Conservation (phyloP, 2,113 vertebrate species). For the Amblyornis subalaris region DNA sequence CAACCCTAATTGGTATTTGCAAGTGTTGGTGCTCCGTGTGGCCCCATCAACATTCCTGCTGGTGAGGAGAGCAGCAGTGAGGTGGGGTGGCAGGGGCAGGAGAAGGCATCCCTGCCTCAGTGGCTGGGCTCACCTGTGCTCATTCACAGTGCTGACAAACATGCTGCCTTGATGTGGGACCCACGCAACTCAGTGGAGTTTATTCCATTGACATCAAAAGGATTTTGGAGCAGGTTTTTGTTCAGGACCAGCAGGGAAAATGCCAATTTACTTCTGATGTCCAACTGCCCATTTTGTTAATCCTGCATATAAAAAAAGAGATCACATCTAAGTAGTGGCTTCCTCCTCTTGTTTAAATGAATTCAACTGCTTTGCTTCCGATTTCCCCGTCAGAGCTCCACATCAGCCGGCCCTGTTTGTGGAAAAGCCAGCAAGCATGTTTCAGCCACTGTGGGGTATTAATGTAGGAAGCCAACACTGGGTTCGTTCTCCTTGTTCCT, state of each 20-base stretch:
- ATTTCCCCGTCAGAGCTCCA: neutral
- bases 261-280: neutral
- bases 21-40: rapidly evolving
- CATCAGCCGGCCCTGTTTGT: neutral
- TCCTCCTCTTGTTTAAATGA: neutral
- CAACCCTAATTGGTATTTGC: neutral
- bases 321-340: neutral
- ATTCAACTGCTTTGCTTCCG: neutral
- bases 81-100: neutral
- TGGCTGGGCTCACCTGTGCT: neutral
- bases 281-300: neutral
- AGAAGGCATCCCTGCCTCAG: neutral
- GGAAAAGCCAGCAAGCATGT: neutral
- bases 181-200: rapidly evolving
- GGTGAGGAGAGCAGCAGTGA: neutral
- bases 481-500: conserved; percentile 1
- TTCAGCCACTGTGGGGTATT: neutral
- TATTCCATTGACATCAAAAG: neutral
- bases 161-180: neutral
- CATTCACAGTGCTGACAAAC: neutral
- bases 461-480: neutral
- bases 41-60: rapidly evolving
- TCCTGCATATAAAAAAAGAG: neutral
- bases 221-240: neutral
- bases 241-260: neutral